Percentiles rank a stretch among this genome's conserved stretches.
Evolutionary conservation across 1,140 invertebrate species (phyloP).

Genomic region (Branchinecta lindahli): DNA sequence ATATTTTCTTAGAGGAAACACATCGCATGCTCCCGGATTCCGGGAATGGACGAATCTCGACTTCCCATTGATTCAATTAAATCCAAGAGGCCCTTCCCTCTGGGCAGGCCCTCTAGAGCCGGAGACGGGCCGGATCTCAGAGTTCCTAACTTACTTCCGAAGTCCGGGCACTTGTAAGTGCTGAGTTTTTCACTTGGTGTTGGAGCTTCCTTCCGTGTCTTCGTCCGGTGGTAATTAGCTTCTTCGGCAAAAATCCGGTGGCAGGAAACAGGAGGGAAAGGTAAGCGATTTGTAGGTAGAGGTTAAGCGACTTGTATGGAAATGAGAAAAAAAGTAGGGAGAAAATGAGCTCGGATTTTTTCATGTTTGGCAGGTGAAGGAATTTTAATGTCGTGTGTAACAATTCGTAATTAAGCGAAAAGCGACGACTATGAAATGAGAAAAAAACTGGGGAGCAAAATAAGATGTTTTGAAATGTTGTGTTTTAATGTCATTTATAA

Average conservation of each 20-base stretch:
- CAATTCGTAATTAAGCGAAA: too few relatives aligned
- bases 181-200: conserved; percentile 6
- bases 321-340: too few relatives aligned
- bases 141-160: conserved; percentile 10
- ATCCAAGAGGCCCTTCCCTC: not conserved
- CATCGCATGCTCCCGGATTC: not conserved
- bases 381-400: too few relatives aligned
- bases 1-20: not conserved
- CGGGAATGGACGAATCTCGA: not conserved
- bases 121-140: not conserved
- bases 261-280: not conserved
- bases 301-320: not conserved
- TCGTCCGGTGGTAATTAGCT: not conserved
- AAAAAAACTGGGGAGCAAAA: too few relatives aligned
- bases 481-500: too few relatives aligned
- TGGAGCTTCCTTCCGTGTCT: not conserved
- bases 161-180: conserved; percentile 2
- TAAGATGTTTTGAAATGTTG: too few relatives aligned
- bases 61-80: conserved; percentile 3
- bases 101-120: not conserved
- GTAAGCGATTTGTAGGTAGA: not conserved
- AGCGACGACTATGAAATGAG: too few relatives aligned
- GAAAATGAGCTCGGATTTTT: too few relatives aligned
- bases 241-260: conserved; percentile 5
- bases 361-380: too few relatives aligned